A percentile compares a stretch with the other conserved stretches of the same genome.
phyloP scores from a whole-genome alignment of 2,888 invertebrate species.

The Proisotoma minuta region DNA sequence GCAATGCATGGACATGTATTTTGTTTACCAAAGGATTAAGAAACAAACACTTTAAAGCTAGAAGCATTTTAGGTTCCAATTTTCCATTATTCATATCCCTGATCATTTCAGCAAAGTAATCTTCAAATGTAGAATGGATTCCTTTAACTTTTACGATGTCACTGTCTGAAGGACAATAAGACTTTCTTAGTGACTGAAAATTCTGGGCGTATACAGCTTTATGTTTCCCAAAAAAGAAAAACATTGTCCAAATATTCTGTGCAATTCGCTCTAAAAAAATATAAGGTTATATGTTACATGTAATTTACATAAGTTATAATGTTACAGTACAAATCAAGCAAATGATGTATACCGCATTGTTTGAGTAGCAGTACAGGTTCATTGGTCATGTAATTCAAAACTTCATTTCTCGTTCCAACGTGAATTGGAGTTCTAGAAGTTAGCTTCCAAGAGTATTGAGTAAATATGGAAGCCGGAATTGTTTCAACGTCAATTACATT shows the following conservation, averaged over 20 bases:
- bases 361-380: conserved; percentile 29
- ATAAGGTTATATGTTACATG: not conserved
- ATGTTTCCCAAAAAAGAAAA: conserved; percentile 23
- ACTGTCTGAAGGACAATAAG: conserved; percentile 26
- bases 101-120: conserved; percentile 23
- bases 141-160: conserved; percentile 12
- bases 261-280: conserved; percentile 19
- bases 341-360: conserved; percentile 28
- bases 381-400: conserved; percentile 34
- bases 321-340: not conserved
- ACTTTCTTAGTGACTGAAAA: conserved; percentile 16
- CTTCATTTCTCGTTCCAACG: conserved; percentile 23
- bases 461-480: no score
- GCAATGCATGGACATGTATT: not conserved
- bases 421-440: conserved; percentile 30
- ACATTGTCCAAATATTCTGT: conserved; percentile 25
- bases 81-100: conserved; percentile 18
- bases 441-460: no score
- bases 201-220: conserved; percentile 4
- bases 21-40: conserved; percentile 26
- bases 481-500: no score
- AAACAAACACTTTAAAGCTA: conserved; percentile 23
- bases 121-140: conserved; percentile 27
- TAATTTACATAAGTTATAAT: not conserved
- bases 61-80: conserved; percentile 20